A percentile compares a stretch with the other conserved stretches of the same genome.
These are phyloP conservation scores for Carlito syrichta DNA, from an alignment of 2,113 vertebrate genomes.

Conservation along the genomic window DNA sequence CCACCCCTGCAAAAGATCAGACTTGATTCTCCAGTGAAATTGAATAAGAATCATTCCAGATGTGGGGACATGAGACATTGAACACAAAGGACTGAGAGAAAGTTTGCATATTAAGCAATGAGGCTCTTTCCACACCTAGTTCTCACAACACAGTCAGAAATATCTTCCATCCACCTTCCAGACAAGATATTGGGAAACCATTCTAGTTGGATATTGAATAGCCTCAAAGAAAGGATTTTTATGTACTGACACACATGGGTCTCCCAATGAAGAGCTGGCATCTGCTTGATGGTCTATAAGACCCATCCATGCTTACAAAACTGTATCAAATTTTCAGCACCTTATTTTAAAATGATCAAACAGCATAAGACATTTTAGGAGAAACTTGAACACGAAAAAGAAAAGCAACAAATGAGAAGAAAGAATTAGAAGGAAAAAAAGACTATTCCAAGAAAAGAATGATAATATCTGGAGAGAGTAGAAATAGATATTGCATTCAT, in stretches of 20 bases:
- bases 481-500: background rate
- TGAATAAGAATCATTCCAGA: background rate
- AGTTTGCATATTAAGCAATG: background rate
- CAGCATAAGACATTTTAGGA: background rate
- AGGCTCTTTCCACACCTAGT: background rate
- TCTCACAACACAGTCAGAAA: background rate
- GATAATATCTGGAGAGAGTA: background rate
- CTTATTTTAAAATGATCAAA: slow-evolving; percentile 4
- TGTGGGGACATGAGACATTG: background rate
- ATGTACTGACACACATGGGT: background rate
- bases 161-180: background rate
- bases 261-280: background rate
- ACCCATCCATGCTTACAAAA: background rate
- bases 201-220: background rate
- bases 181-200: background rate
- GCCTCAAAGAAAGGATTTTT: background rate
- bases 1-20: background rate
- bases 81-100: background rate
- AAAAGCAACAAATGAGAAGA: background rate
- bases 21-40: background rate
- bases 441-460: background rate
- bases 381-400: background rate
- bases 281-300: background rate
- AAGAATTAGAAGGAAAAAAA: slow-evolving; percentile 2
- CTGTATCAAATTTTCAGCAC: background rate